Evolutionary conservation across 2,888 invertebrate genomes (phyloP), one percentile per base, ranked within the genome.

Genomic region (Parnassius smintheus): DNA sequence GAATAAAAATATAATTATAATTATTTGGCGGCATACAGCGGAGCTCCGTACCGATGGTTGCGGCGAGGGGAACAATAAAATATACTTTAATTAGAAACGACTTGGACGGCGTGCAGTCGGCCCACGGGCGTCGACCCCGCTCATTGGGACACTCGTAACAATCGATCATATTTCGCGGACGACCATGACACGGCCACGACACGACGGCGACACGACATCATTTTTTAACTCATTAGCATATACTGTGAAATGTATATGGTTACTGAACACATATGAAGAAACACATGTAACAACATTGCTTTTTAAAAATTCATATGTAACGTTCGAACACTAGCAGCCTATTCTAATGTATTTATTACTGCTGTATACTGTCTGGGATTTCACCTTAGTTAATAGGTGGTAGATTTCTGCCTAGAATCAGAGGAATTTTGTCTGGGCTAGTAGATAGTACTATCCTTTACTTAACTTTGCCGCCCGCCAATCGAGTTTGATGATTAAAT

Each of bases 11-110:
- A 83, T 86, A 85, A 86, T 88, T 86, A 88, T 83, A 88, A 88
- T 88, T 84, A 88, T 90, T 90, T 86, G 85, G 88, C 87, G 89
- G 88, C 88, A 88, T 90, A 86, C 85, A 84, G 88, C 85, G 75
- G 72, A 77, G 78, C 75, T 78, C 76, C 77, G 77, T 82, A 85
- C 82, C 83, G 82, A 82, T 82, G 70, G 80, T 79, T 80, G 82
- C 82, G 83, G 83, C 80, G 83, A 78, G 85, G 86, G 86, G 85
- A 85, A 88, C 90, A 90, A 90, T 91, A 90, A 90, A 88, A 88
- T 89, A 88, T 88, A 90, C 83, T 88, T 88, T 89, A 91, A 91
- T 91, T 91, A 88, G 85, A 76, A 75, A 74, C 76, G 75, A 73
- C 74, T 70, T 69, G 64, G 60, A 57, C 64, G 60, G 64, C 72